Evolutionary conservation across 2,113 vertebrate species (phyloP), one percentile per base, ranked within the genome.

Genomic region (Capricornis sumatraensis): DNA sequence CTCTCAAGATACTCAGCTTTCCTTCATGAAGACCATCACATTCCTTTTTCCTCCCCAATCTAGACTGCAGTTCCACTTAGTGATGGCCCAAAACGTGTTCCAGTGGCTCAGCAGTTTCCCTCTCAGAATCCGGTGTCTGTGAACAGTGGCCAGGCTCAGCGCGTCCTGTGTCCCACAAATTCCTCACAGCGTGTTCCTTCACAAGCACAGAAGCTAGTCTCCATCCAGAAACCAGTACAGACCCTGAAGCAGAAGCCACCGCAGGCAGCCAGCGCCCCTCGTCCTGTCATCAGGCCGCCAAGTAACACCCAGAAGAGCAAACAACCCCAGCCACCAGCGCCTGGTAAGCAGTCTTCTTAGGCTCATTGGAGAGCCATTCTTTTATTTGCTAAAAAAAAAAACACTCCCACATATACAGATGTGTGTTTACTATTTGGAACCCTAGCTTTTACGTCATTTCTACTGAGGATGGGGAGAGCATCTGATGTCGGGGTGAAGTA

Each of bases 51-150:
- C 40, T 27, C 95, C 27, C n/a, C 33, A 4, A 4, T 14, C 76
- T 96, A 99, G 99, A 40, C 5, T 3, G 1, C 85, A 0, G 58
- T 89, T 57, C 23, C 98, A 28, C 84, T 89, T 1, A 86, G 91
- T 1, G 98, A 99, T 7, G 99, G 98, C 27, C 99, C 99, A 0
- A 99, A 98, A 86, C 99, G 99, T 12, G 98, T 99, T 89, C 99
- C 99, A 0, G 98, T 99, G 58, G 86, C 96, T 5, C 98, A 98
- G 87, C 98, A 79, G 0, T 15, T 87, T 43, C 87, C 98, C 33
- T 93, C 98, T 2, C 99, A 99, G 86, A 96, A 74, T 43, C 91
- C 40, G 0, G 64, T 81, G 2, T 98, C 97, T 40, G 92, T 94
- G 3, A 90, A 78, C 0, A 97, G 98, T 11, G 97, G 97, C 27